These are phyloP conservation scores for Oxytorus armatus DNA, from an alignment of 2,888 invertebrate species.

Conservation along the genomic window DNA sequence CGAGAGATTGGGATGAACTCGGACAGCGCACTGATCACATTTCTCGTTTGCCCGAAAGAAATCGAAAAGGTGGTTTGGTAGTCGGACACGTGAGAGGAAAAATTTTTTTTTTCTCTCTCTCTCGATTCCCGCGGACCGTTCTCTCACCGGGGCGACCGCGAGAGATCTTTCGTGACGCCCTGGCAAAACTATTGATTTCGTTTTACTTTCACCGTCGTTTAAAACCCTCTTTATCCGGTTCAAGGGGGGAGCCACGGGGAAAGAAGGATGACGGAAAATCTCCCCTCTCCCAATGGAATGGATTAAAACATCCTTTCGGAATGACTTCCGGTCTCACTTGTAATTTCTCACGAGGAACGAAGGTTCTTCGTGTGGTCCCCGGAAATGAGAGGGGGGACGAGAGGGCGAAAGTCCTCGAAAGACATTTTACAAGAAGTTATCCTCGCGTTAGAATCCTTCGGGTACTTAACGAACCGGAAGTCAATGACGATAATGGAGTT, in stretches of 20 bases:
- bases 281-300: too few species aligned
- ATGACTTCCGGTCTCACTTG: not conserved
- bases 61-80: not conserved
- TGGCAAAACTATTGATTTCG: constrained; percentile 59
- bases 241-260: too few species aligned
- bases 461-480: not conserved
- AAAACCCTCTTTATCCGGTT: constrained; percentile 31
- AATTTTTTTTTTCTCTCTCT: not conserved
- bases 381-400: too few species aligned
- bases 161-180: constrained; percentile 32
- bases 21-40: not conserved
- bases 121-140: constrained; percentile 11
- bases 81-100: constrained; percentile 8
- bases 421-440: too few species aligned
- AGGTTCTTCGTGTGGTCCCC: too few species aligned
- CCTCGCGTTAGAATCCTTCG: too few species aligned
- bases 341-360: constrained; percentile 26
- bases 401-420: too few species aligned
- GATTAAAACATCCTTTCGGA: too few species aligned
- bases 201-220: constrained; percentile 62
- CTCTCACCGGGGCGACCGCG: constrained; percentile 28
- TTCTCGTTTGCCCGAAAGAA: not conserved
- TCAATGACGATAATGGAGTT: not conserved
- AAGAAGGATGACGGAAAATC: constrained; percentile 17
- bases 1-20: not conserved